Percentiles rank a stretch among this genome's conserved stretches.
Conservation (phyloP, 2,888 invertebrate species). For the Synanthedon myopaeformis region DNA sequence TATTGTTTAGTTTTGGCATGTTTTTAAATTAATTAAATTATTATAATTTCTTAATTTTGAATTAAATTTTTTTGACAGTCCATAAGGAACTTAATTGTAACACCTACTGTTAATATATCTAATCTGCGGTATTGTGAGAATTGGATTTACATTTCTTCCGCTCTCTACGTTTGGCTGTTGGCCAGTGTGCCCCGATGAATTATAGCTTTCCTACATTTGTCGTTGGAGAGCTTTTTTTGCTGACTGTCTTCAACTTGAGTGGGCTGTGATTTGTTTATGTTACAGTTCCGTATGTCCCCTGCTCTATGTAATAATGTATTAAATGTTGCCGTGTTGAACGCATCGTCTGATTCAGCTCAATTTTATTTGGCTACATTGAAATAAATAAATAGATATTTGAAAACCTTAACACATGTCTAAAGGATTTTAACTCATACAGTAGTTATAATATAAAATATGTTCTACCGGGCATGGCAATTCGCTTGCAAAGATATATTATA, state of each 20-base stretch:
- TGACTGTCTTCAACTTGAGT: not conserved
- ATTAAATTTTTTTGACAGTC: too few relatives aligned
- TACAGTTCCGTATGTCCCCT: not conserved
- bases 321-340: not conserved
- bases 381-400: too few relatives aligned
- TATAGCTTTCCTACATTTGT: conserved; percentile 8
- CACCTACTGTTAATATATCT: not conserved
- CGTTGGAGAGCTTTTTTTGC: conserved; percentile 3
- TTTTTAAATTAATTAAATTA: too few relatives aligned
- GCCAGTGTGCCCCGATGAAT: conserved; percentile 12
- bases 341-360: not conserved
- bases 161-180: conserved; percentile 17
- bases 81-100: too few relatives aligned
- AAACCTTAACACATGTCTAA: too few relatives aligned
- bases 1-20: too few relatives aligned
- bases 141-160: conserved; percentile 32
- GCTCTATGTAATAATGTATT: not conserved
- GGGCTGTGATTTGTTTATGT: not conserved
- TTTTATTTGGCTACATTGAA: not conserved
- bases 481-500: too few relatives aligned
- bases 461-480: too few relatives aligned
- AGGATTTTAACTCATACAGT: too few relatives aligned
- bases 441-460: too few relatives aligned
- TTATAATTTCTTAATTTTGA: too few relatives aligned
- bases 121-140: conserved; percentile 11